Base-by-base conservation (phyloP, 2,113 vertebrate genomes). In the Lamprologus callipterus region DNA sequence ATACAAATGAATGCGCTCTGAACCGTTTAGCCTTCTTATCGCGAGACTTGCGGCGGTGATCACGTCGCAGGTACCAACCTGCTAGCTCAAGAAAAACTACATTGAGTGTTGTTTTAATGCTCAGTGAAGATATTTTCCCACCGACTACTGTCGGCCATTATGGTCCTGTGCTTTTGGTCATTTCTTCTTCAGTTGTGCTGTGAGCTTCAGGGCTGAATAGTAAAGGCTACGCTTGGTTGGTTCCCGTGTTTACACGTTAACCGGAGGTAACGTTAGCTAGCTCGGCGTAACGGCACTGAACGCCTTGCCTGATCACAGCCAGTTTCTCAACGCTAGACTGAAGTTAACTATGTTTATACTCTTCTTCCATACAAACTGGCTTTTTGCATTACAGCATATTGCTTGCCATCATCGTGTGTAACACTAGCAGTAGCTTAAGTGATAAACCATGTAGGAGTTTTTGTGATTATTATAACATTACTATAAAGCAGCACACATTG, bases 41-140 rank as follows among this genome's bases (percentile, higher is more conserved):
- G 94, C 94, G 94, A 95, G 89, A 94, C 5, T 91, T 90, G 26
- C 3, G 3, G 1, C 4, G 9, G 13, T 40, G 8, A n/a, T 47
- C 33, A 10, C 45, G 6, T 80, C 82, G 23, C 85, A 49, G 80
- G 54, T 35, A 42, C 42, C 42, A 84, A 88, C 80, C 88, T 88
- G 89, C 89, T 85, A 75, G 33, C 80, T 13, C n/a, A 35, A 40
- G 54, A 75, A 9, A 11, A 8, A 7, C 68, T 8, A 13, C 75
- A 49, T 79, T 60, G 26, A 42, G 6, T 19, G 0, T 35, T 14
- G 73, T 78, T 87, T 54, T 57, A 40, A 21, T 10, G 10, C 23
- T 11, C 19, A 4, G 9, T 6, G 54, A 40, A 19, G 17, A 31
- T 16, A 17, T 16, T 47, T 81, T 8, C 5, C 35, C 33, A 40